phyloP scores from a whole-genome alignment of 2,888 invertebrate genomes.

The Caenorhabditis uteleia region DNA sequence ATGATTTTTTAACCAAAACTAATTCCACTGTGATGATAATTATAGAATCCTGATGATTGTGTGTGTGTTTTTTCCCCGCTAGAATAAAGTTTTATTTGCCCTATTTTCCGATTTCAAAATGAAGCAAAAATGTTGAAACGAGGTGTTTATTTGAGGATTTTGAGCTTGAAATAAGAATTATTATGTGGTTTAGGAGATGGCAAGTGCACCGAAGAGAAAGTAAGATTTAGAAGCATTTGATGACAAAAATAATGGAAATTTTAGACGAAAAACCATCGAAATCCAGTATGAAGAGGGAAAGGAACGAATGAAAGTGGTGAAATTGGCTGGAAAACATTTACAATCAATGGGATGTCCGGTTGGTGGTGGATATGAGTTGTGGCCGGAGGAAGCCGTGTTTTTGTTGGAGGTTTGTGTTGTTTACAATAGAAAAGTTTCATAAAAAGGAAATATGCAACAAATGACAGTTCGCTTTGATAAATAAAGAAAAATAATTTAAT shows the following conservation, averaged over 20 bases:
- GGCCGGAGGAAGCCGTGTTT: constrained; percentile 56
- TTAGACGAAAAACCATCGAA: constrained; percentile 26
- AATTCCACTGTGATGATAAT: too few relatives aligned
- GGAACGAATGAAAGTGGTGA: constrained; percentile 25
- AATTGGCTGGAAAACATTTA: constrained; percentile 40
- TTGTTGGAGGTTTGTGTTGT: constrained; percentile 39
- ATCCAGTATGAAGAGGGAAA: constrained; percentile 18
- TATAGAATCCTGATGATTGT: too few relatives aligned
- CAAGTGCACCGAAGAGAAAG: too few relatives aligned
- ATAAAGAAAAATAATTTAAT: too few relatives aligned
- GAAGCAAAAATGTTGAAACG: too few relatives aligned
- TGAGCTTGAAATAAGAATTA: too few relatives aligned
- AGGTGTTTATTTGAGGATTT: too few relatives aligned
- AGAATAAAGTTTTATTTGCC: too few relatives aligned
- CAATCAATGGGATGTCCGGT: constrained; percentile 50
- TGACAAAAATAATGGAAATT: not conserved
- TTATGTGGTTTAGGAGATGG: too few relatives aligned
- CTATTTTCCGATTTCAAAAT: too few relatives aligned
- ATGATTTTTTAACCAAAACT: too few relatives aligned
- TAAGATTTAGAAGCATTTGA: not conserved
- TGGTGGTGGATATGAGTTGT: constrained; percentile 40
- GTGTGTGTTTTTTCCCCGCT: too few relatives aligned
- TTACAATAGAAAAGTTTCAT: not conserved
- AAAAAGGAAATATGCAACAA: not conserved
- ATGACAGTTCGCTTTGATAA: not conserved